Evolutionary conservation across 2,797 vertebrate genomes (phyloP).

Genomic region (Stomatorhinus walkeri): DNA sequence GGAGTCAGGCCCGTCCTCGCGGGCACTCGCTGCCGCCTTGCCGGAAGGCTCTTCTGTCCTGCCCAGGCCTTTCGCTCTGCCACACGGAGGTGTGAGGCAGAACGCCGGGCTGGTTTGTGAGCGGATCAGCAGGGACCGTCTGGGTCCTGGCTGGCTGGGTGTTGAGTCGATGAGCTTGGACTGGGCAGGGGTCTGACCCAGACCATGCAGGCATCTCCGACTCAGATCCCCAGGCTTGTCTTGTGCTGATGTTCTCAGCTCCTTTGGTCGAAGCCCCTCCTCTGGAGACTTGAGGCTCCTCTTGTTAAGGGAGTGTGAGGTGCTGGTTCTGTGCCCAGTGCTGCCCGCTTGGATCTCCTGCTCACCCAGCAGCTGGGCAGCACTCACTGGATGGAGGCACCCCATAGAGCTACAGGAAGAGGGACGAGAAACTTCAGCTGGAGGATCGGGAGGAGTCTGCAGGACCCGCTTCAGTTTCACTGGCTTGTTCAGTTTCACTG

Average conservation of each 20-base stretch:
- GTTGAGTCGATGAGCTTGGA: neutral
- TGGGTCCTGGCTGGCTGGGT: neutral
- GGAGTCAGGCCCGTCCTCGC: slow-evolving; percentile 47
- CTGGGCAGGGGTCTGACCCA: neutral
- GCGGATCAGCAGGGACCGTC: neutral
- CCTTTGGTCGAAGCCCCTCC: neutral
- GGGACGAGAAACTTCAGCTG: neutral
- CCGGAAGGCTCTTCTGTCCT: neutral
- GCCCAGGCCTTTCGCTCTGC: neutral
- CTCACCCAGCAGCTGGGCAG: neutral
- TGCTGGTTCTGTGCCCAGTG: neutral
- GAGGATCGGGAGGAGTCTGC: neutral
- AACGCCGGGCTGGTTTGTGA: neutral
- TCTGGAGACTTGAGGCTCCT: neutral
- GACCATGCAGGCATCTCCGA: neutral
- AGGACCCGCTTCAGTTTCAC: neutral
- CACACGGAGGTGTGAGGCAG: neutral
- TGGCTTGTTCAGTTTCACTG: neutral
- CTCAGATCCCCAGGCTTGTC: neutral
- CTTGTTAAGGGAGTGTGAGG: neutral
- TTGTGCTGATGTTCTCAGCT: neutral
- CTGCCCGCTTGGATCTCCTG: neutral
- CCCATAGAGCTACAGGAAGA: neutral
- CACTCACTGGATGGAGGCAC: neutral
- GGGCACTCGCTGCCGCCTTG: slow-evolving; percentile 39